These are phyloP conservation scores for Phanerotoma sp. DNA, from an alignment of 2,888 invertebrate genomes.

Conservation along the genomic window DNA sequence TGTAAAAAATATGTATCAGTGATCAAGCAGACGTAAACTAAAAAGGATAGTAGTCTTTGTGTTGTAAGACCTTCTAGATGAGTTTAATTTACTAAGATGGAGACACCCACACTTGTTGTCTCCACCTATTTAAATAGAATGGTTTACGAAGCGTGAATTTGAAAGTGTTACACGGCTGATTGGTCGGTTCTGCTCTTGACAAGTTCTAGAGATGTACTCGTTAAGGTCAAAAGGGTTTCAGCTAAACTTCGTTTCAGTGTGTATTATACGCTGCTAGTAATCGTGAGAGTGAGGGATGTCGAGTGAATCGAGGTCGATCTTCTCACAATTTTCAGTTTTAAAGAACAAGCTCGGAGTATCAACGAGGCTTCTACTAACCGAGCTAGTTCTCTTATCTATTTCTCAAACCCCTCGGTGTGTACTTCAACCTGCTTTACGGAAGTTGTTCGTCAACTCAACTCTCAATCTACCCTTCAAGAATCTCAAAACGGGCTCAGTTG, in stretches of 20 bases:
- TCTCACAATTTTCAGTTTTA: neutral
- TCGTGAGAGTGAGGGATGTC: too few species aligned
- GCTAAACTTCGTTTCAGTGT: neutral
- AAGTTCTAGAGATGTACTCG: neutral
- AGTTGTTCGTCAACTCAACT: constrained; percentile 16
- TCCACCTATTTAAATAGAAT: neutral
- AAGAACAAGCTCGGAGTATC: neutral
- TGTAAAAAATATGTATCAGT: too few species aligned
- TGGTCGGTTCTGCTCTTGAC: constrained; percentile 6
- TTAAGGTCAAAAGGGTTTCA: constrained; percentile 1
- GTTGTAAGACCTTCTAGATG: neutral
- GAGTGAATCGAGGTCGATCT: neutral
- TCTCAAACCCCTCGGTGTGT: constrained; percentile 6
- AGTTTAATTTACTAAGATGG: neutral
- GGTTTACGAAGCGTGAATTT: constrained; percentile 19
- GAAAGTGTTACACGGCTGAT: constrained; percentile 32
- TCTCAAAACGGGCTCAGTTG: constrained; percentile 13
- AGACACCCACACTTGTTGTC: constrained; percentile 5
- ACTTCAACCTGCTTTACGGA: constrained; percentile 2
- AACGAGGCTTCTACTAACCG: neutral
- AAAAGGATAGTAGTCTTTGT: constrained; percentile 11
- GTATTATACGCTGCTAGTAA: too few species aligned
- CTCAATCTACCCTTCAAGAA: constrained; percentile 19
- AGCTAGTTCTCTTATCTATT: neutral
- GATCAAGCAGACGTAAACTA: too few species aligned